Conservation (phyloP, 2,888 invertebrate species). For the Tyria jacobaeae region DNA sequence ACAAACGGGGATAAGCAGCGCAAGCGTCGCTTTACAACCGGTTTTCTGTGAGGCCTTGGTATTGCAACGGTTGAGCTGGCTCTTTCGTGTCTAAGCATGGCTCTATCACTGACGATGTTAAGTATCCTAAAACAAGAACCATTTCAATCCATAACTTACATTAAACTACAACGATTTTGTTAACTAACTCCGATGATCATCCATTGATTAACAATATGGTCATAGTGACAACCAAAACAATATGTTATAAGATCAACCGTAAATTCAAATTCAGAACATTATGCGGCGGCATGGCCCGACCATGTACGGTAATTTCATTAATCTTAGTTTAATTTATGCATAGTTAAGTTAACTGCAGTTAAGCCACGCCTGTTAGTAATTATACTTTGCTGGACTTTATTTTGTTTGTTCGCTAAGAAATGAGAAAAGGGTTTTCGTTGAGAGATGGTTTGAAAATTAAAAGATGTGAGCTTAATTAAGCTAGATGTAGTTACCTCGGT, state of each 20-base stretch:
- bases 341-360: constrained; percentile 52
- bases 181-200: not conserved
- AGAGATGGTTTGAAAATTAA: constrained; percentile 1
- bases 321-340: constrained; percentile 65
- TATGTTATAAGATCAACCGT: constrained; percentile 32
- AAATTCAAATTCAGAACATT: constrained; percentile 62
- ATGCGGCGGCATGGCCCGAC: constrained; percentile 55
- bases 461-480: not conserved
- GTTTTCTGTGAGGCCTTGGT: too few species aligned
- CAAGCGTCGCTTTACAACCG: too few species aligned
- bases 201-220: constrained; percentile 13
- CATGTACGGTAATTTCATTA: constrained; percentile 61
- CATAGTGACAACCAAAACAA: constrained; percentile 14
- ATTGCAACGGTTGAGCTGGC: too few species aligned
- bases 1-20: too few species aligned
- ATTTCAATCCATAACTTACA: too few species aligned
- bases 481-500: not conserved
- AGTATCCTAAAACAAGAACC: too few species aligned
- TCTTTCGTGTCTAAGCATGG: too few species aligned
- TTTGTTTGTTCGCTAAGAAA: constrained; percentile 32
- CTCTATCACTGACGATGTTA: too few species aligned
- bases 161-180: too few species aligned
- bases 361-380: constrained; percentile 42
- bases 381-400: constrained; percentile 37
- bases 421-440: not conserved